Evolutionary conservation across 2,113 vertebrate species (phyloP).

Genomic region (Poicephalus gulielmi): DNA sequence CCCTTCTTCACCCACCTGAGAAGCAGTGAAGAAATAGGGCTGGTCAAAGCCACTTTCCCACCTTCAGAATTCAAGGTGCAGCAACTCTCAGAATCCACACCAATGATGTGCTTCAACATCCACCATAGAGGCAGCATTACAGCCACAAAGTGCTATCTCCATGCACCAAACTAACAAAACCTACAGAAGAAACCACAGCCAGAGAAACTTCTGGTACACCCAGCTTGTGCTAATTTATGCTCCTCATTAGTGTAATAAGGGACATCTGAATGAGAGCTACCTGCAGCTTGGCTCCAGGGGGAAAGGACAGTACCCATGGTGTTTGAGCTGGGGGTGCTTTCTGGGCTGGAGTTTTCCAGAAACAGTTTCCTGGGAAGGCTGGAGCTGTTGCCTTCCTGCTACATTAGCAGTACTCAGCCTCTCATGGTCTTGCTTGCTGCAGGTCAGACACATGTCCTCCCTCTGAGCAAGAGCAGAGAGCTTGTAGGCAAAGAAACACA

Average conservation of each 20-base stretch:
- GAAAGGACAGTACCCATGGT: accelerated
- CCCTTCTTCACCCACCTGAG: background rate
- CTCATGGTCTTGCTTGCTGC: accelerated
- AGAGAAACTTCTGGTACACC: accelerated
- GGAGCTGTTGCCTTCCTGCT: background rate
- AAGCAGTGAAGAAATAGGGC: accelerated
- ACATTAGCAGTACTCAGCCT: accelerated
- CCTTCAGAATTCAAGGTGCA: accelerated
- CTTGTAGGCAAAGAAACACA: background rate
- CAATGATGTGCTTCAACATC: accelerated
- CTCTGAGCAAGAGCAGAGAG: background rate
- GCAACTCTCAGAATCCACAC: background rate
- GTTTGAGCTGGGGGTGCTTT: background rate
- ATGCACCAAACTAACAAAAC: accelerated
- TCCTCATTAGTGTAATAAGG: background rate
- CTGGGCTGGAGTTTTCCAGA: background rate
- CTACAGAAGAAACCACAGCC: accelerated
- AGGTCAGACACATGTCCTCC: accelerated
- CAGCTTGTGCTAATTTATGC: background rate
- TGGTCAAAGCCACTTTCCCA: background rate
- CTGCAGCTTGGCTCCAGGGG: background rate
- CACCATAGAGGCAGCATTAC: accelerated
- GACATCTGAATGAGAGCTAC: background rate
- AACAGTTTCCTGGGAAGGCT: background rate
- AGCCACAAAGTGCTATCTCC: accelerated